phyloP scores from a whole-genome alignment of 2,888 invertebrate species.

The Xestobium rufovillosum region DNA sequence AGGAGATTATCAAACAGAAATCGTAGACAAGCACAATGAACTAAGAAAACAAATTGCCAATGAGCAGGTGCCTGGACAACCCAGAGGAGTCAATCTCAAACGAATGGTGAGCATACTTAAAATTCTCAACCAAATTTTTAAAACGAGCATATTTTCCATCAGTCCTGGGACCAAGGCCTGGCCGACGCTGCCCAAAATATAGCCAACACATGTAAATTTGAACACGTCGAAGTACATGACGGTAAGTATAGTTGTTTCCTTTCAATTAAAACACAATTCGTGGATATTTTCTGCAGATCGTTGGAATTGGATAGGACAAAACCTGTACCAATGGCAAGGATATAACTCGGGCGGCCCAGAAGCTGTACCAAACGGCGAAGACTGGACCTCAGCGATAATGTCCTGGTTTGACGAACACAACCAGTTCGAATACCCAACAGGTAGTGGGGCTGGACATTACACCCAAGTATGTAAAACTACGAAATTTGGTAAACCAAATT shows the following conservation, averaged over 20 bases:
- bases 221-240: slow-evolving; percentile 9
- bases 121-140: background rate
- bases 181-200: slow-evolving; percentile 12
- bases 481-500: too few relatives aligned
- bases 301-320: slow-evolving; percentile 19
- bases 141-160: slow-evolving; percentile 5
- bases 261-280: background rate
- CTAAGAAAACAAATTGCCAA: slow-evolving; percentile 65
- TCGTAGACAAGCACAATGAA: slow-evolving; percentile 69
- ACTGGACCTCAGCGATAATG: slow-evolving; percentile 16
- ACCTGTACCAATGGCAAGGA: too few relatives aligned
- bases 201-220: slow-evolving; percentile 13
- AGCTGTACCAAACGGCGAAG: background rate
- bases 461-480: slow-evolving; percentile 16
- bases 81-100: slow-evolving; percentile 24
- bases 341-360: slow-evolving; percentile 7
- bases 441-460: slow-evolving; percentile 20
- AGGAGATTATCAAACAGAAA: too few relatives aligned
- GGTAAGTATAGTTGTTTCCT: slow-evolving; percentile 11
- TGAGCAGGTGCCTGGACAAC: slow-evolving; percentile 41
- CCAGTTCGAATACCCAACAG: slow-evolving; percentile 15
- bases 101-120: slow-evolving; percentile 20
- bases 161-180: slow-evolving; percentile 11
- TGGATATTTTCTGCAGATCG: slow-evolving; percentile 1
- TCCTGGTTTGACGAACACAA: slow-evolving; percentile 21